phyloP scores from a whole-genome alignment of 2,888 invertebrate genomes.

The Chaitophorus viminalis region DNA sequence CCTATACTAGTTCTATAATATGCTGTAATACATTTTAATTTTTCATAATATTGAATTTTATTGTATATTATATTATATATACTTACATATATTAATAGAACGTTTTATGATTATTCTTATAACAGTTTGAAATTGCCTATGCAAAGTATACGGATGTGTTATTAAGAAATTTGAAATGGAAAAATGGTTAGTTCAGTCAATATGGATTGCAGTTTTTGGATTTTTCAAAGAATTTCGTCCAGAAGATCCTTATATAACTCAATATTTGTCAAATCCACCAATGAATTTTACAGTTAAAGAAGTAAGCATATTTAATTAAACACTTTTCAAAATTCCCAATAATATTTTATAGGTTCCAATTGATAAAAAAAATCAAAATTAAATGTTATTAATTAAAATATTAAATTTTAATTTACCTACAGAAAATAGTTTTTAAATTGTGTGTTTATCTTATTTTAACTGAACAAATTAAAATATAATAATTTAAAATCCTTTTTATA shows the following conservation, averaged over 20 bases:
- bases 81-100: neutral
- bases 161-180: constrained; percentile 63
- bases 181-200: constrained; percentile 77
- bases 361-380: neutral
- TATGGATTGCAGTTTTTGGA: constrained; percentile 81
- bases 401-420: neutral
- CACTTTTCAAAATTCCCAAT: neutral
- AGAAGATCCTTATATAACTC: constrained; percentile 84
- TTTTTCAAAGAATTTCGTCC: constrained; percentile 85
- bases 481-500: no score
- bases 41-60: neutral
- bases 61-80: neutral
- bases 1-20: neutral
- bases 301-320: constrained; percentile 67
- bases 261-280: constrained; percentile 81
- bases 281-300: constrained; percentile 79
- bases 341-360: neutral
- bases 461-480: no score
- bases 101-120: neutral
- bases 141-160: neutral
- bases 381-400: neutral
- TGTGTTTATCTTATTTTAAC: neutral
- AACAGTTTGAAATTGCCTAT: neutral
- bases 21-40: neutral
- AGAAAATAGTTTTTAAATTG: neutral